Percentiles rank a stretch among this genome's conserved stretches.
These are phyloP conservation scores for Pachycephala philippinensis DNA, from an alignment of 2,113 vertebrate genomes.

Conservation along the genomic window DNA sequence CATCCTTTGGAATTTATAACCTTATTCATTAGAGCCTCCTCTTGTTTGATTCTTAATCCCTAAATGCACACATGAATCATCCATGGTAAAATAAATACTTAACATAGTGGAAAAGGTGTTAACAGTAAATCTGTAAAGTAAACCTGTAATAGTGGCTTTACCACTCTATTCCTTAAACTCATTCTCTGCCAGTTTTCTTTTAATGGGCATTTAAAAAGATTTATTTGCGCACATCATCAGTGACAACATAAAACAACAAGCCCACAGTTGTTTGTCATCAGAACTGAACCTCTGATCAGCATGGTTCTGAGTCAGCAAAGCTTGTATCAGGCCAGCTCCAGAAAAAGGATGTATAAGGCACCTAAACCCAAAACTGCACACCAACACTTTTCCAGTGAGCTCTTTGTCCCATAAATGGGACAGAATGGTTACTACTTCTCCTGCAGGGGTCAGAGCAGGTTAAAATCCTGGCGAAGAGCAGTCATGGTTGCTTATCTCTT, in stretches of 20 bases:
- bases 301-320: neutral
- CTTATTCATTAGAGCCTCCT: neutral
- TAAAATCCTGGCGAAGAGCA: neutral
- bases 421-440: neutral
- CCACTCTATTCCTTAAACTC: neutral
- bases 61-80: neutral
- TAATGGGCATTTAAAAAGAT: neutral
- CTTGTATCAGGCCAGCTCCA: neutral
- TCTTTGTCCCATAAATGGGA: neutral
- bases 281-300: neutral
- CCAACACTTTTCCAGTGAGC: neutral
- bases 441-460: neutral
- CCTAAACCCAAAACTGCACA: neutral
- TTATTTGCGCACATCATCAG: neutral
- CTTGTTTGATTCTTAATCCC: neutral
- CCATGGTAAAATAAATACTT: neutral
- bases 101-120: neutral
- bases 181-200: neutral
- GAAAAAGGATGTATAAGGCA: neutral
- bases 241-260: neutral
- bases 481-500: neutral
- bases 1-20: neutral
- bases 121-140: neutral
- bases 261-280: neutral
- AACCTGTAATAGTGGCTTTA: neutral